Evolutionary conservation across 2,888 invertebrate genomes (phyloP).

Genomic region (Pycnomerus fuliginosus): DNA sequence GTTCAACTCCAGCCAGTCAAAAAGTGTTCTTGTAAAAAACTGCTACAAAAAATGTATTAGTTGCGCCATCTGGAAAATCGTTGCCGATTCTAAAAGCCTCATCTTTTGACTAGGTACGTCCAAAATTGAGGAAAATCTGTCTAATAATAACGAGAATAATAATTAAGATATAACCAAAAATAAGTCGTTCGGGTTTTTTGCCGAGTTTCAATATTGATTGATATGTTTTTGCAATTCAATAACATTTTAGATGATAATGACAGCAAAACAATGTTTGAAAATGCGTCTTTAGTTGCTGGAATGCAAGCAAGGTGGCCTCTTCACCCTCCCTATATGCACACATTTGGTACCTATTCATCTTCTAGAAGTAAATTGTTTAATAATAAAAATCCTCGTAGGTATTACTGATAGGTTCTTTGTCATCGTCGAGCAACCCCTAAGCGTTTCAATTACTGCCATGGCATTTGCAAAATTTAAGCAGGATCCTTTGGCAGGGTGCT

Average conservation of each 20-base stretch:
- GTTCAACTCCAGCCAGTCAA: too few species aligned
- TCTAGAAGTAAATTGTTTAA: not conserved
- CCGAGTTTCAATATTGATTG: conserved; percentile 1
- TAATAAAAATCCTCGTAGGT: conserved; percentile 45
- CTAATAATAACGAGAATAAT: too few species aligned
- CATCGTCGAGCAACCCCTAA: conserved; percentile 85
- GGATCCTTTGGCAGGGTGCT: conserved; percentile 65
- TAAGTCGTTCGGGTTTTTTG: too few species aligned
- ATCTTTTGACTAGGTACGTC: too few species aligned
- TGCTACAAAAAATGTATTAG: too few species aligned
- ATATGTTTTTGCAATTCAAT: not conserved
- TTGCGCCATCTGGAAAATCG: too few species aligned
- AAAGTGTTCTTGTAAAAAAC: too few species aligned
- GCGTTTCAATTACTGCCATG: conserved; percentile 65
- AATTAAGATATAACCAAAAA: too few species aligned
- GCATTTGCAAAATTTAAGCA: conserved; percentile 63
- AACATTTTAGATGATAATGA: conserved; percentile 19
- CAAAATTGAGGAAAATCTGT: too few species aligned
- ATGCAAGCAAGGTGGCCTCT: conserved; percentile 76
- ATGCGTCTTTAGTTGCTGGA: conserved; percentile 68
- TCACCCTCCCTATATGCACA: conserved; percentile 90
- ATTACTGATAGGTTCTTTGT: conserved; percentile 85
- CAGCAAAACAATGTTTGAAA: conserved; percentile 59
- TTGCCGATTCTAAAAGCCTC: too few species aligned
- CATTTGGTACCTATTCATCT: conserved; percentile 61